Evolutionary conservation across 2,113 vertebrate species (phyloP).

Genomic region (Heloderma charlesbogerti): DNA sequence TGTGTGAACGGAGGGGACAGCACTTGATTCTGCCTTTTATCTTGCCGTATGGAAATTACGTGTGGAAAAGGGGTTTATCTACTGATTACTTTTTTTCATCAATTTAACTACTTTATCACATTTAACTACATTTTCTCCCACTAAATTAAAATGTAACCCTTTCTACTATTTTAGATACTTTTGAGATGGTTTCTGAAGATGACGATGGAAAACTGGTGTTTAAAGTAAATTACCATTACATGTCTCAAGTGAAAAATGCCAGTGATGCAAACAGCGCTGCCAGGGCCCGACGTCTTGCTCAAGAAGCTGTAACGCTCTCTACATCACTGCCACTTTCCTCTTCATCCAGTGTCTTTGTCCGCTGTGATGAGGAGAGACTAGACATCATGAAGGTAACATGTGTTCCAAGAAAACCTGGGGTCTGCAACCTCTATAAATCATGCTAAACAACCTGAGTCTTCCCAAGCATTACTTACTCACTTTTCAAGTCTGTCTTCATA

Average conservation of each 20-base stretch:
- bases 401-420: not conserved
- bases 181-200: slow-evolving; percentile 99
- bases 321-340: slow-evolving; percentile 96
- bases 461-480: not conserved
- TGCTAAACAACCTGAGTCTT: not conserved
- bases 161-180: slow-evolving; percentile 85
- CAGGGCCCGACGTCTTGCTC: slow-evolving; percentile 93
- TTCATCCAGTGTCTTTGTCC: slow-evolving; percentile 96
- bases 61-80: not conserved
- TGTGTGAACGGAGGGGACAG: not conserved
- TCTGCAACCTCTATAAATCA: not conserved
- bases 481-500: not conserved
- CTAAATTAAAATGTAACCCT: not conserved
- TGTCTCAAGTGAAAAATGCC: slow-evolving; percentile 99
- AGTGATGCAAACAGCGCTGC: slow-evolving; percentile 96
- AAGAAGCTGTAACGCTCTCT: slow-evolving; percentile 97
- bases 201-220: slow-evolving; percentile 97
- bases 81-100: not conserved
- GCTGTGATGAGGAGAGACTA: slow-evolving; percentile 95
- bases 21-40: not conserved
- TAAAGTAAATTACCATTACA: slow-evolving; percentile 99
- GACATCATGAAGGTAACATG: slow-evolving; percentile 97
- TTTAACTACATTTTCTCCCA: not conserved
- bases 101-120: not conserved
- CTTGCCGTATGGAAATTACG: not conserved